Evolutionary conservation across 2,113 vertebrate species (phyloP), one percentile per base, ranked within the genome.

Genomic region (Pygoscelis adeliae): DNA sequence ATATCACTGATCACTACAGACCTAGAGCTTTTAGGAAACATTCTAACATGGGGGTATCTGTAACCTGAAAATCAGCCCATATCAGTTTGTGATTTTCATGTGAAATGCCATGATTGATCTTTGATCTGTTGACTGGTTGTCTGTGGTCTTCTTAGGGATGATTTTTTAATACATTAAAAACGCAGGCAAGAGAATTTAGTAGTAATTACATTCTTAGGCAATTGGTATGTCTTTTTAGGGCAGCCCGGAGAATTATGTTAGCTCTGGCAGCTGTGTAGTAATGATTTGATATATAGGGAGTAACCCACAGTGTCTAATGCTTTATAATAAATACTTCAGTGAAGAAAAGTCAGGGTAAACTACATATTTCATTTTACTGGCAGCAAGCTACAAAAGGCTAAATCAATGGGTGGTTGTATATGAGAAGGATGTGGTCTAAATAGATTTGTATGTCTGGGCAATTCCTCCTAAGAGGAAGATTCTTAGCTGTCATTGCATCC

Each of bases 241-340:
- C 67, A 83, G 38, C 46, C 63, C 29, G 93, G 87, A 97, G 63
- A 97, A 91, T 89, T 93, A 70, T 69, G 83, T 89, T 92, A 95
- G 70, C 79, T 95, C 65, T 72, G 34, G 5, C 55, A 97, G 18
- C 53, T 76, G 27, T 61, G 30, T 67, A 71, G 63, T 42, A 91
- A 77, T 63, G 40, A 52, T 56, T 76, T 93, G 67, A 94, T 94
- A 77, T 89, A 72, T 87, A 79, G 44, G 21, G 49, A 89, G 34
- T 70, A 96, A 79, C 36, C 67, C 47, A 62, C 42, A 72, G 40
- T 83, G 71, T 93, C 76, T 89, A 93, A 96, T 96, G 88, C 42
- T 98, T 98, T 97, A 83, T 73, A 96, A 59, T 89, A 97, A 96
- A 89, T 97, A 91, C 58, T 97, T 95, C 52, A 83, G 50, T 59